Evolutionary conservation across 2,888 invertebrate genomes (phyloP), one percentile per base, ranked within the genome.

Genomic region (Metacarcinus magister): DNA sequence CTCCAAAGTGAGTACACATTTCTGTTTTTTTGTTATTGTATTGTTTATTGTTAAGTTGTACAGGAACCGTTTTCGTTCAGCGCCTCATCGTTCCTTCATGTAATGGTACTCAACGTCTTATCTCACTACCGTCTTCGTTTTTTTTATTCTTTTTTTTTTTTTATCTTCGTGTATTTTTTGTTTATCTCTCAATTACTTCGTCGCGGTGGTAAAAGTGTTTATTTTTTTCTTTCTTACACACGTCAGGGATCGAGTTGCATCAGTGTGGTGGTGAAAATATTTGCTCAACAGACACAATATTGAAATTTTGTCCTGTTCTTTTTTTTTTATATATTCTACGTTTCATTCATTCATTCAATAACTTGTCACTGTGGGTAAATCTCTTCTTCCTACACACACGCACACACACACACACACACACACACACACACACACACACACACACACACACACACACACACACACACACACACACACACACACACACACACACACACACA

Each of bases 1-100:
- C 97, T 98, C 99, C 97, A 99, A 99, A 99, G 99, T 99, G 98
- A 98, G 98, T 97, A 48, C 91, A n/a, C n/a, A n/a, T n/a, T n/a
- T n/a, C n/a, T n/a, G n/a, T n/a, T n/a, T n/a, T n/a, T n/a, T n/a
- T n/a, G n/a, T 16, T 67, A 1, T 67, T 3, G 7, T 67, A 16
- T 5, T 3, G 10, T 67, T 5, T n/a, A 1, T 67, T 23, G 7
- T 60, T 19, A 60, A 7, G 19, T 67, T 67, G 16, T 23, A 4
- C 48, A 48, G 48, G 48, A 8, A 48, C 67, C 19, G 67, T 67
- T 1, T 23, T 23, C 19, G 4, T 23, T 0, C 2, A 23, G 10
- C 19, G 1, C 19, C 67, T 16, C 67, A 16, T 1, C 16, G 60
- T 60, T 19, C 5, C 60, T 60, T 10, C 60, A 60, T 8, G 48